phyloP scores from a whole-genome alignment of 2,888 invertebrate species.

The Hyppa rectilinea region DNA sequence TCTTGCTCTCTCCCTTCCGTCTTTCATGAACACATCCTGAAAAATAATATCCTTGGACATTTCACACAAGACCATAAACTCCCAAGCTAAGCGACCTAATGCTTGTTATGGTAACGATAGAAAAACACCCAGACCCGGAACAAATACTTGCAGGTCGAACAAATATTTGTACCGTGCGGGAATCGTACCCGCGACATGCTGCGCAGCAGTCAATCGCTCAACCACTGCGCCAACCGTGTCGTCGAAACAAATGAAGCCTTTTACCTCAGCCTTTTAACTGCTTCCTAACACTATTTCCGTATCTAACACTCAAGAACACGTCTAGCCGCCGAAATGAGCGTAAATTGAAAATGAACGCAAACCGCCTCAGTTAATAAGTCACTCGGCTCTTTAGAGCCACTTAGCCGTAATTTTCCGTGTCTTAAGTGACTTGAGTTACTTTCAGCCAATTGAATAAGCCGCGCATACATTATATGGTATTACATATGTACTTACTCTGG shows the following conservation, averaged over 20 bases:
- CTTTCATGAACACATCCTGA: no score
- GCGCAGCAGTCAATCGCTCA: no score
- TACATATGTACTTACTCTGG: conserved; percentile 22
- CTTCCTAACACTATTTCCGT: neutral
- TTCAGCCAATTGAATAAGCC: conserved; percentile 58
- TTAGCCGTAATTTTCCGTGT: conserved; percentile 67
- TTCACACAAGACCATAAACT: no score
- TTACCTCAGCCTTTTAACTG: neutral
- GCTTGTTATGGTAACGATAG: no score
- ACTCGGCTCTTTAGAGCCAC: conserved; percentile 70
- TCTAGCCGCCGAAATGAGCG: conserved; percentile 34
- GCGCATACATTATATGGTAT: conserved; percentile 40
- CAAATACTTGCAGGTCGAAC: no score
- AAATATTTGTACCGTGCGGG: no score
- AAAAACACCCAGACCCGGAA: no score
- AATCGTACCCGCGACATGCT: no score
- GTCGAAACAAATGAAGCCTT: neutral
- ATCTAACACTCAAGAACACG: conserved; percentile 20
- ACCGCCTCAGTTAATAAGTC: conserved; percentile 66
- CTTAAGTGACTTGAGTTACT: conserved; percentile 58
- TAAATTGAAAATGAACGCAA: conserved; percentile 64
- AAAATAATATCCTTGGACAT: no score
- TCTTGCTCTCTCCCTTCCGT: no score
- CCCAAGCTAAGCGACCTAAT: no score
- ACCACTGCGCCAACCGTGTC: no score